These are phyloP conservation scores for Ictidomys tridecemlineatus DNA, from an alignment of 2,113 vertebrate species.

Conservation along the genomic window DNA sequence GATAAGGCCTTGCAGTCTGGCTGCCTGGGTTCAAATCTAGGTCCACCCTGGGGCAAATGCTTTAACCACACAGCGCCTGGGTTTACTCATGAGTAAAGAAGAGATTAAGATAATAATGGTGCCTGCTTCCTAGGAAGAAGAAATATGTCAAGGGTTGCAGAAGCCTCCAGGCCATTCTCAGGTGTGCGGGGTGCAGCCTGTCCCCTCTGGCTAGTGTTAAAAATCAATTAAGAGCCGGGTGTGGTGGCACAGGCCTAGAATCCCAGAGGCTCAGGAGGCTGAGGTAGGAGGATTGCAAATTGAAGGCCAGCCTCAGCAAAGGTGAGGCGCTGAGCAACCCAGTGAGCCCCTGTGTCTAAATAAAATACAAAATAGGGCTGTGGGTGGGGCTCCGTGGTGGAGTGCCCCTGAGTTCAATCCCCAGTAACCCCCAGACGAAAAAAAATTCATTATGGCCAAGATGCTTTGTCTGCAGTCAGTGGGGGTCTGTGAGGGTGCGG, in stretches of 20 bases:
- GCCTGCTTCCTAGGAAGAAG: neutral
- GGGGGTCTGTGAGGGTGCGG: fast-evolving
- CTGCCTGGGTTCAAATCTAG: conserved; percentile 36
- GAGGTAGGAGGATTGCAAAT: too few relatives aligned
- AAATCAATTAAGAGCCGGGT: neutral
- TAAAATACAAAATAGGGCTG: too few relatives aligned
- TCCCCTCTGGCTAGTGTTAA: neutral
- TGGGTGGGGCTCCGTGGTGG: too few relatives aligned
- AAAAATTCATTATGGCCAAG: neutral
- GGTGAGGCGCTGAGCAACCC: too few relatives aligned
- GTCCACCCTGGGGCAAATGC: neutral
- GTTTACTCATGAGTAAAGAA: neutral
- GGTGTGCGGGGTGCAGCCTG: fast-evolving
- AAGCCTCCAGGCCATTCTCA: neutral
- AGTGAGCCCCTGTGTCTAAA: too few relatives aligned
- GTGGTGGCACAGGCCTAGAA: too few relatives aligned
- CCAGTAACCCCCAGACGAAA: too few relatives aligned
- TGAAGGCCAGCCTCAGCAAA: too few relatives aligned
- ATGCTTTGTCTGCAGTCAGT: neutral
- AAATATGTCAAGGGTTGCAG: fast-evolving
- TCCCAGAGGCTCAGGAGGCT: too few relatives aligned
- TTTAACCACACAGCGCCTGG: neutral
- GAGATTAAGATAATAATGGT: neutral
- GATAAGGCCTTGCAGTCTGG: neutral
- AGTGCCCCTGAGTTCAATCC: too few relatives aligned